A percentile compares a stretch with the other conserved stretches of the same genome.
Evolutionary conservation across 2,888 invertebrate species (phyloP).

Genomic region (Boloria selene): DNA sequence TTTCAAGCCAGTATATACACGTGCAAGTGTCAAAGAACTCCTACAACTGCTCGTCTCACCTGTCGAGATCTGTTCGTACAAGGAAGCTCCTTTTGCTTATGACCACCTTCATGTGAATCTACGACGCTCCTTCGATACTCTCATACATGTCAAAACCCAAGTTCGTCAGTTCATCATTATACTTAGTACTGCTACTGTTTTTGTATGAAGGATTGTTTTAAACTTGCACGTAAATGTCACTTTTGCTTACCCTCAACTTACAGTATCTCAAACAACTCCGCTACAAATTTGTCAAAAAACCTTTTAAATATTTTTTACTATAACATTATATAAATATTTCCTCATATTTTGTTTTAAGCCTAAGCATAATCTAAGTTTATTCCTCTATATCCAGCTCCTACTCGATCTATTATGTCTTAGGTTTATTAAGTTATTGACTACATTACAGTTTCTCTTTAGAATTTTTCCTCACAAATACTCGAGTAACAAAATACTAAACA

Average conservation of each 20-base stretch:
- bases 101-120: slow-evolving; percentile 13
- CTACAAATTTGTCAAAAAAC: background rate
- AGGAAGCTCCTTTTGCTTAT: slow-evolving; percentile 12
- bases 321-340: background rate
- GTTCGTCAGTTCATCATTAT: slow-evolving; percentile 1
- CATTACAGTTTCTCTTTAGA: background rate
- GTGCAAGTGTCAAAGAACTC: slow-evolving; percentile 20
- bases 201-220: background rate
- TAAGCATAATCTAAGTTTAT: background rate
- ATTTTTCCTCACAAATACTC: background rate
- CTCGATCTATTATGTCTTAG: background rate
- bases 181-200: background rate
- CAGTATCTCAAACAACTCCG: background rate
- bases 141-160: slow-evolving; percentile 14
- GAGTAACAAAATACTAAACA: slow-evolving; percentile 7
- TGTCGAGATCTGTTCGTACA: slow-evolving; percentile 22
- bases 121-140: slow-evolving; percentile 16
- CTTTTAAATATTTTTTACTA: background rate
- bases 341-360: too few species aligned
- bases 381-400: too few species aligned
- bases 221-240: background rate
- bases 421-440: background rate
- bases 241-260: background rate
- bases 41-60: slow-evolving; percentile 29
- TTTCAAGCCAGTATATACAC: slow-evolving; percentile 14